Evolutionary conservation across 2,888 invertebrate genomes (phyloP).

Genomic region (Pammene aurita): DNA sequence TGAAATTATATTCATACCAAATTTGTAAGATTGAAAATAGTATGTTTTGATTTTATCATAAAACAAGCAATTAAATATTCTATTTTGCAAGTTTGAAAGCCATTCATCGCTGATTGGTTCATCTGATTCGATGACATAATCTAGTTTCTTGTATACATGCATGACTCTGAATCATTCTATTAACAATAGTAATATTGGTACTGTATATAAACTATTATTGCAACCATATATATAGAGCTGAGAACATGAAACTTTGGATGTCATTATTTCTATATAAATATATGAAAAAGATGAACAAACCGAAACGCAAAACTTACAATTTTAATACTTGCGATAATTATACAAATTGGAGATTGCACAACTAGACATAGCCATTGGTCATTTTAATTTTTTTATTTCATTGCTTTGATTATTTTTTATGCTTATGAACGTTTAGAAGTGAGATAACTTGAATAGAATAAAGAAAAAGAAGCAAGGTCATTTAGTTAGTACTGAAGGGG

Average conservation of each 20-base stretch:
- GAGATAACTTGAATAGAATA: too few species aligned
- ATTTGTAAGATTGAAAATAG: neutral
- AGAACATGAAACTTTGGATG: neutral
- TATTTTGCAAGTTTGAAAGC: slow-evolving; percentile 5
- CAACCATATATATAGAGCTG: too few species aligned
- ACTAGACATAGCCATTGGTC: too few species aligned
- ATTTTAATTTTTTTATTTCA: too few species aligned
- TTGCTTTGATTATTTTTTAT: too few species aligned
- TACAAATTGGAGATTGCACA: neutral
- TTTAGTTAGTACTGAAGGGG: too few species aligned
- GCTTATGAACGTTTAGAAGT: too few species aligned
- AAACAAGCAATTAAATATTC: neutral
- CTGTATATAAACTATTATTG: neutral
- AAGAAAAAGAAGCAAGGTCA: too few species aligned
- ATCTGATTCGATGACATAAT: neutral
- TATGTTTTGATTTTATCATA: neutral
- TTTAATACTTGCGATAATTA: neutral
- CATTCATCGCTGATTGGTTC: neutral
- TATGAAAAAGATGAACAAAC: neutral
- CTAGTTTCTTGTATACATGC: neutral
- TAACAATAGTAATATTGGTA: neutral
- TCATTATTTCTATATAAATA: neutral
- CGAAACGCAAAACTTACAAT: neutral
- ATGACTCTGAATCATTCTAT: neutral
- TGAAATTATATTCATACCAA: neutral